Base-by-base conservation (phyloP, 1,140 invertebrate species). In the Drosophila tsacasi region DNA sequence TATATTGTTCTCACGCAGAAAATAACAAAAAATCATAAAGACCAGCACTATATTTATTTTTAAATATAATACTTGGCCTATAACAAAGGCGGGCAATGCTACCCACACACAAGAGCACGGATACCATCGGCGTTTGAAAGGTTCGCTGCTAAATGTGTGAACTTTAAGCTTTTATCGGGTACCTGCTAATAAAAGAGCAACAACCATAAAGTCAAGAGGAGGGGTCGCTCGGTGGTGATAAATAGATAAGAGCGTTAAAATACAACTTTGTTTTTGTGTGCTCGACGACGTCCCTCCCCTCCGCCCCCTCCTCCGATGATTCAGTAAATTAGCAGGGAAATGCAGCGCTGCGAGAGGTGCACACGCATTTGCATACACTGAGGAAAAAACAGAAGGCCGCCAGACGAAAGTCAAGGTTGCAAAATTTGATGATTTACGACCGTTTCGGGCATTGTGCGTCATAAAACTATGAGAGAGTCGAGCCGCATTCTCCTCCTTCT, bases 101-200 rank as follows among this genome's bases (percentile, higher is more conserved):
- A 12, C 32, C 32, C 35, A 40, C 35, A 74, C 23, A 52, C 30
- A 42, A 37, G 60, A 27, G 19, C 15, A 54, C n/a, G 63, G 42
- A 59, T 55, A 37, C 32, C 25, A 17, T 32, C 17, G 19, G 35
- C 12, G 23, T 60, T 2, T 50, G 27, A 71, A 44, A 65, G 44
- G 81, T 84, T 67, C 73, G 47, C 30, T 25, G 35, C 59, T 55
- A 64, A 76, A 89, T 89, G 85, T 87, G 83, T 87, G 83, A 89
- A 87, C 83, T 89, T 84, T 84, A 74, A 78, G 81, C 81, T 89
- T 87, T 89, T 87, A 87, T 89, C 83, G 87, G 85, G 84, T 81
- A 71, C 77, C 72, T 75, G 83, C 83, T 89, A 89, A 89, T 89
- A 82, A 77, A 83, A 80, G 73, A 62, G 84, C 60, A 76, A 49